These are phyloP conservation scores for Teinopalpus imperialis DNA, from an alignment of 2,888 invertebrate genomes.

Conservation along the genomic window DNA sequence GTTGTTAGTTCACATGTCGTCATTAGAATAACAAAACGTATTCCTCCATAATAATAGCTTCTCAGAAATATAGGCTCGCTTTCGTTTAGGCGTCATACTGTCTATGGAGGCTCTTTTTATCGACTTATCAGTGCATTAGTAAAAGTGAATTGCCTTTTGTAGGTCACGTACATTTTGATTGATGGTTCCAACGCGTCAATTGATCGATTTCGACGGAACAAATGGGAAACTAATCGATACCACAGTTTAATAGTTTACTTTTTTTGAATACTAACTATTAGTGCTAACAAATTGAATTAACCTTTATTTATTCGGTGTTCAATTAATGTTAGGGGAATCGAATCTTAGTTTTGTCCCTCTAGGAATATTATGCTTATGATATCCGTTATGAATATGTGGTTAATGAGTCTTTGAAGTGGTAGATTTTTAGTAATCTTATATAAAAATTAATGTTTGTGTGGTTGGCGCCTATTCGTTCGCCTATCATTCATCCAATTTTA, in stretches of 20 bases:
- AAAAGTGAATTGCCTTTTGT: slow-evolving; percentile 39
- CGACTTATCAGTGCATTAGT: slow-evolving; percentile 29
- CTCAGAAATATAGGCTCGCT: slow-evolving; percentile 41
- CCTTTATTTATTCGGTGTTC: too few relatives aligned
- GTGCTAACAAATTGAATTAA: too few relatives aligned
- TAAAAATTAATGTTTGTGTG: too few relatives aligned
- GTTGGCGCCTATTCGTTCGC: too few relatives aligned
- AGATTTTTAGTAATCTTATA: too few relatives aligned
- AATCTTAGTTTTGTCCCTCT: too few relatives aligned
- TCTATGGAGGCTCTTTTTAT: slow-evolving; percentile 37
- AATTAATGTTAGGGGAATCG: too few relatives aligned
- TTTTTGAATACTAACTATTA: neutral
- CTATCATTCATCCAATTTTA: too few relatives aligned
- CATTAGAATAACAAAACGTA: slow-evolving; percentile 12
- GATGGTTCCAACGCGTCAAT: slow-evolving; percentile 28
- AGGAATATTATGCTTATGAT: too few relatives aligned
- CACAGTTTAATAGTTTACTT: neutral
- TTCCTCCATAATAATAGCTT: slow-evolving; percentile 27
- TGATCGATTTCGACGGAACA: slow-evolving; percentile 26
- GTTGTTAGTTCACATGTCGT: neutral
- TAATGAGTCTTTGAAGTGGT: too few relatives aligned
- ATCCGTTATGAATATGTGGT: too few relatives aligned
- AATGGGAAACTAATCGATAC: slow-evolving; percentile 1
- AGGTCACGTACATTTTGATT: slow-evolving; percentile 45
- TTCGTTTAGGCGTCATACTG: slow-evolving; percentile 50